phyloP scores from a whole-genome alignment of 2,797 vertebrate species.

The Moxostoma hubbsi region DNA sequence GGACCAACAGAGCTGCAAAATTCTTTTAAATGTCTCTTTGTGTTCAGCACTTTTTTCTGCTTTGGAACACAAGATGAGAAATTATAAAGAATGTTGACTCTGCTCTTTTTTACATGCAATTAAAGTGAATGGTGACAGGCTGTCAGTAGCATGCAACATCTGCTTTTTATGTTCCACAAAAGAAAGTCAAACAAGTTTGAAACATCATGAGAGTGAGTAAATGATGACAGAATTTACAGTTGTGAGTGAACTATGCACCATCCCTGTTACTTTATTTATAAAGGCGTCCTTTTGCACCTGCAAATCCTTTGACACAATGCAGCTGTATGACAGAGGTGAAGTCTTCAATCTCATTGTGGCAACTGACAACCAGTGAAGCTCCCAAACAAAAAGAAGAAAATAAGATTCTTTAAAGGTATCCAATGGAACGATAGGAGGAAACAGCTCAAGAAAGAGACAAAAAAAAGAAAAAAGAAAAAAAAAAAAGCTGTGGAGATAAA shows the following conservation, averaged over 20 bases:
- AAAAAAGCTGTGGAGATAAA: constrained; percentile 61
- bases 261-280: constrained; percentile 57
- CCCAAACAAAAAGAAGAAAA: constrained; percentile 64
- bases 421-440: constrained; percentile 65
- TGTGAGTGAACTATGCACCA: neutral
- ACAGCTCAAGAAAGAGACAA: constrained; percentile 58
- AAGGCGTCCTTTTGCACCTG: constrained; percentile 68
- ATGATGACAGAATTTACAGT: too few species aligned
- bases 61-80: too few species aligned
- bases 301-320: constrained; percentile 69
- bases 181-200: too few species aligned
- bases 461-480: neutral
- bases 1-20: too few species aligned
- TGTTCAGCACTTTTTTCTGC: too few species aligned
- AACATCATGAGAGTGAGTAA: too few species aligned
- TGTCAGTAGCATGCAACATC: too few species aligned
- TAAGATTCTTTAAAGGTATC: constrained; percentile 61
- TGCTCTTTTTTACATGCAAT: too few species aligned
- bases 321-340: constrained; percentile 66
- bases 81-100: too few species aligned
- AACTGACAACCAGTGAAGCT: constrained; percentile 66
- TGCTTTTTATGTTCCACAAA: too few species aligned
- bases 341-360: constrained; percentile 62
- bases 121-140: too few species aligned
- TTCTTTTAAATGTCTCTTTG: too few species aligned